A percentile compares a stretch with the other conserved stretches of the same genome.
phyloP scores from a whole-genome alignment of 2,888 invertebrate species.

The Elmis aenea region DNA sequence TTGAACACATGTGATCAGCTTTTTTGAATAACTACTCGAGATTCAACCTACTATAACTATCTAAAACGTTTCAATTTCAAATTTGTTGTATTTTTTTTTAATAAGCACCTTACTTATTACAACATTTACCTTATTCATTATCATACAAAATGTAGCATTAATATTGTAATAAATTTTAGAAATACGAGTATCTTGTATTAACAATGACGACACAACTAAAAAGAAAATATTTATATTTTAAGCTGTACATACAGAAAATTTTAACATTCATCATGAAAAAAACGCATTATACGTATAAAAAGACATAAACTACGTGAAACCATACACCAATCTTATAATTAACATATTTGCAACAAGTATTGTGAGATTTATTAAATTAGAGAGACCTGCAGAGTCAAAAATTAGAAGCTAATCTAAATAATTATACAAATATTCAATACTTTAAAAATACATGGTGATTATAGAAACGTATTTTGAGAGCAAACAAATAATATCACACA shows the following conservation, averaged over 20 bases:
- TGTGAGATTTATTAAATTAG: constrained; percentile 8
- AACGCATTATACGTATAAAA: no score
- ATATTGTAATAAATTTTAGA: constrained; percentile 10
- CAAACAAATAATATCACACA: neutral
- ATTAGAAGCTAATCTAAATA: constrained; percentile 4
- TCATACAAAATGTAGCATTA: constrained; percentile 7
- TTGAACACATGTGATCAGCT: no score
- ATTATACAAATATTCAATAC: constrained; percentile 5
- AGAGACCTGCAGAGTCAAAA: constrained; percentile 2
- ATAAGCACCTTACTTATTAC: constrained; percentile 17
- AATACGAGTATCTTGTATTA: no score
- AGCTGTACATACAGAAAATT: no score
- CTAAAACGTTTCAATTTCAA: no score
- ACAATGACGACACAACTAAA: no score
- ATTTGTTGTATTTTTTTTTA: constrained; percentile 11
- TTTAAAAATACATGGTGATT: constrained; percentile 2
- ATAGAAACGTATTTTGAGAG: neutral
- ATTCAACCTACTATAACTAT: no score
- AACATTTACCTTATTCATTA: constrained; percentile 3
- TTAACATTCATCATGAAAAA: no score
- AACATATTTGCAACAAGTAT: no score
- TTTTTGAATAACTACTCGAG: no score
- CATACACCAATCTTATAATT: constrained; percentile 33
- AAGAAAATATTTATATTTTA: no score
- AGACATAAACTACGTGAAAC: no score